Percentiles rank a stretch among this genome's conserved stretches.
These are phyloP conservation scores for Callorhinus ursinus DNA, from an alignment of 2,113 vertebrate genomes.

Conservation along the genomic window DNA sequence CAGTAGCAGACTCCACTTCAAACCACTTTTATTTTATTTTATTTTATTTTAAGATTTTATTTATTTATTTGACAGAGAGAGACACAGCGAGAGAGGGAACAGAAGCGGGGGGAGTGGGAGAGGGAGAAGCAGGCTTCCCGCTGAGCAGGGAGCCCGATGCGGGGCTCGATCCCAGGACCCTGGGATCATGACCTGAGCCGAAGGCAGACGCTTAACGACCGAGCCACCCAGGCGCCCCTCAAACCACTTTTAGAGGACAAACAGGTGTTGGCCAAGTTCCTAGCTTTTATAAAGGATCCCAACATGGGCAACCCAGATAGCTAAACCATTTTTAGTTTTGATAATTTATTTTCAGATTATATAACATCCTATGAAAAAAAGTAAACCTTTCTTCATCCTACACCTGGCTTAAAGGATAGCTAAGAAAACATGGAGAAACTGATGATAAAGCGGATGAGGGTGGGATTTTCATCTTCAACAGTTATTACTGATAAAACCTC, in stretches of 20 bases:
- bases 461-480: conserved; percentile 13
- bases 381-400: not conserved
- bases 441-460: not conserved
- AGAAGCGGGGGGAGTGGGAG: no score
- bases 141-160: no score
- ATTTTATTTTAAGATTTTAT: no score
- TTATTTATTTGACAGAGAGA: no score
- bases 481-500: conserved; percentile 40
- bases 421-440: not conserved
- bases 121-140: no score
- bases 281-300: not conserved
- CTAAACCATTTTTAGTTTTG: not conserved
- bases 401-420: not conserved
- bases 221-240: no score
- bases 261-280: not conserved
- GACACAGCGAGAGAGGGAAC: no score
- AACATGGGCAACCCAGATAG: not conserved
- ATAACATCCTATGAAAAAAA: not conserved
- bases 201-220: no score
- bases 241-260: not conserved
- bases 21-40: not conserved
- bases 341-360: not conserved
- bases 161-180: no score
- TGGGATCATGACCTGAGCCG: no score
- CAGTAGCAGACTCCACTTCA: not conserved